These are phyloP conservation scores for Lemur catta DNA, from an alignment of 2,797 vertebrate genomes.

Conservation along the genomic window DNA sequence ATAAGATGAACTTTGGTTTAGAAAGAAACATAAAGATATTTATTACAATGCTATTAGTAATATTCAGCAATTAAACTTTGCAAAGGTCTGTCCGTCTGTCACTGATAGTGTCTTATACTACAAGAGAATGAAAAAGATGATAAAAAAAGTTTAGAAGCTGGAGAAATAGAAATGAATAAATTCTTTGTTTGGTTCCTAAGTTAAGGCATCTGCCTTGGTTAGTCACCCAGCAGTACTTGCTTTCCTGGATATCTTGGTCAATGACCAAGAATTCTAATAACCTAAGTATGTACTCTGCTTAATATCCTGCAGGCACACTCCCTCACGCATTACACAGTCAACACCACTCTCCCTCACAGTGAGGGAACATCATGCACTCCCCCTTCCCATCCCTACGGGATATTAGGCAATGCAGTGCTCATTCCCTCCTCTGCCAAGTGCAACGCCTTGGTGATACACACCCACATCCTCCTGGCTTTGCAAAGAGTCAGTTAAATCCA, in stretches of 20 bases:
- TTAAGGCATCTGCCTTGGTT: neutral
- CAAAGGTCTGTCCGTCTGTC: neutral
- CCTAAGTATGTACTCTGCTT: neutral
- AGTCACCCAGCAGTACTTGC: neutral
- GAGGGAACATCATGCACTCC: neutral
- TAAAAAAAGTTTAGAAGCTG: neutral
- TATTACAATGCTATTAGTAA: neutral
- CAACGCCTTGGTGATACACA: neutral
- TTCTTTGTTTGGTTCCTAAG: constrained; percentile 7
- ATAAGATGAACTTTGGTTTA: neutral
- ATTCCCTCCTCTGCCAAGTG: constrained; percentile 19
- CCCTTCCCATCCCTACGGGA: neutral
- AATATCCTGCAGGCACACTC: neutral
- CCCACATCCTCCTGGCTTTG: constrained; percentile 36
- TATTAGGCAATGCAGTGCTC: neutral
- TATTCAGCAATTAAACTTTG: neutral
- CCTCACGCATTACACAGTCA: neutral
- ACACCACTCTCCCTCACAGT: neutral
- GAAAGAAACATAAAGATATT: neutral
- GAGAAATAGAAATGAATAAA: neutral
- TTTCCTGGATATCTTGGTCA: neutral
- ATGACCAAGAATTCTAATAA: neutral
- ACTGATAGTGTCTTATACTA: neutral
- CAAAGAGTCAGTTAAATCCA: neutral
- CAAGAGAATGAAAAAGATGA: neutral